phyloP scores from a whole-genome alignment of 2,888 invertebrate species.

The Lydus trimaculatus region DNA sequence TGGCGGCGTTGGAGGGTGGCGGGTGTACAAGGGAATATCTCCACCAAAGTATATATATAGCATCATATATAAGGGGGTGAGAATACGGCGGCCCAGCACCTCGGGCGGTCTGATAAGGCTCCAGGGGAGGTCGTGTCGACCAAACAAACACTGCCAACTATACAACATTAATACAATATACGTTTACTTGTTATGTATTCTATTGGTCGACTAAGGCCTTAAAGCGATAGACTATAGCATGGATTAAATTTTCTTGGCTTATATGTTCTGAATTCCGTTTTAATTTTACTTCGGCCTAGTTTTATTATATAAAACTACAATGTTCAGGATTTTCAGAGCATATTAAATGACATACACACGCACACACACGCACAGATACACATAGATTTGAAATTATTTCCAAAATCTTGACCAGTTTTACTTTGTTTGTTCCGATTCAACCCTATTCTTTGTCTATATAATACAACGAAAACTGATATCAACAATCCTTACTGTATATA shows the following conservation, averaged over 20 bases:
- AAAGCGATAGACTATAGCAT: conserved; percentile 57
- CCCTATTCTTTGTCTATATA: background rate
- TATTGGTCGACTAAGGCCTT: conserved; percentile 47
- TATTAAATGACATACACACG: background rate
- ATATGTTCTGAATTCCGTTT: conserved; percentile 53
- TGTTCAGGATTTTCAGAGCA: conserved; percentile 1
- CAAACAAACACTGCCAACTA: conserved; percentile 25
- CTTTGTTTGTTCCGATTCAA: background rate
- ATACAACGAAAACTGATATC: background rate
- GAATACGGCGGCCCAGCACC: conserved; percentile 52
- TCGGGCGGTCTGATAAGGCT: conserved; percentile 58
- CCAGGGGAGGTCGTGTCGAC: conserved; percentile 51
- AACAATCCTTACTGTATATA: background rate
- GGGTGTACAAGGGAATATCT: conserved; percentile 34
- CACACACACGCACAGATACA: background rate
- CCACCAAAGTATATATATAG: conserved; percentile 51
- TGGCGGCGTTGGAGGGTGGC: conserved; percentile 10
- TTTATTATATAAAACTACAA: conserved; percentile 24
- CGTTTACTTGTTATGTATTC: conserved; percentile 8
- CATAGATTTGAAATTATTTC: background rate
- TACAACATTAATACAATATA: background rate
- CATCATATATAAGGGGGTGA: conserved; percentile 53
- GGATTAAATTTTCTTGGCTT: conserved; percentile 57
- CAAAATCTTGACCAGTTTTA: background rate
- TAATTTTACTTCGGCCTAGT: conserved; percentile 48